Base-by-base conservation (phyloP, 2,113 vertebrate genomes). In the Chascanopsetta lugubris region DNA sequence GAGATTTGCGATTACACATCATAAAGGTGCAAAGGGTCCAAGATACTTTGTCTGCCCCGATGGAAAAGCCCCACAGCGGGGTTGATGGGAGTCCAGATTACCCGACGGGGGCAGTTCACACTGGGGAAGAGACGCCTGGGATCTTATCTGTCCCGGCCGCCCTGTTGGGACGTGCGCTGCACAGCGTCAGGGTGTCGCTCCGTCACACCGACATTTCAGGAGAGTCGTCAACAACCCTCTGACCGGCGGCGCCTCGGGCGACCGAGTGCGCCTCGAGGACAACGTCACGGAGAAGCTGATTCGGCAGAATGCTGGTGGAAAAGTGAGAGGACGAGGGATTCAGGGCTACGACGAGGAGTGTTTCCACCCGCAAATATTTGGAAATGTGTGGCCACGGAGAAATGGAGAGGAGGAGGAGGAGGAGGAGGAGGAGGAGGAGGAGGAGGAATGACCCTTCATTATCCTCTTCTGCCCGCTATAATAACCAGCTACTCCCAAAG, bases 331-430 rank as follows among this genome's bases (percentile, higher is more conserved):
- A 55, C 63, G 63, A 80, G 61, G 27, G 63, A 67, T 57, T 42
- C 5, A 1, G n/a, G 0, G 32, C n/a, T 0, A n/a, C 60, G 69
- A 64, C 76, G 62, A 66, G 60, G 61, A 50, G 60, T 38, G 26
- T 84, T 85, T 89, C 86, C 85, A 56, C 34, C 82, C 84, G 53
- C 83, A 90, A 72, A 82, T 83, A 85, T 83, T 67, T 83, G 74
- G 12, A 75, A 60, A 62, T 61, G 69, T 75, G 72, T 59, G 60
- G 73, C 60, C 24, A 48, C 29, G 54, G 38, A 71, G 32, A 24
- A 53, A 66, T 5, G 2, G 36, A 40, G 69, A 71, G 61, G n/a
- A 64, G 63, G 55, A 36, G 59, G n/a, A 56, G 59, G 40, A 21
- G 20, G 38, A 55, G 64, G 49, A 42, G 27, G 22, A 54, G 24